A percentile compares a stretch with the other conserved stretches of the same genome.
Conservation (phyloP, 2,113 vertebrate genomes). For the Gobius niger region DNA sequence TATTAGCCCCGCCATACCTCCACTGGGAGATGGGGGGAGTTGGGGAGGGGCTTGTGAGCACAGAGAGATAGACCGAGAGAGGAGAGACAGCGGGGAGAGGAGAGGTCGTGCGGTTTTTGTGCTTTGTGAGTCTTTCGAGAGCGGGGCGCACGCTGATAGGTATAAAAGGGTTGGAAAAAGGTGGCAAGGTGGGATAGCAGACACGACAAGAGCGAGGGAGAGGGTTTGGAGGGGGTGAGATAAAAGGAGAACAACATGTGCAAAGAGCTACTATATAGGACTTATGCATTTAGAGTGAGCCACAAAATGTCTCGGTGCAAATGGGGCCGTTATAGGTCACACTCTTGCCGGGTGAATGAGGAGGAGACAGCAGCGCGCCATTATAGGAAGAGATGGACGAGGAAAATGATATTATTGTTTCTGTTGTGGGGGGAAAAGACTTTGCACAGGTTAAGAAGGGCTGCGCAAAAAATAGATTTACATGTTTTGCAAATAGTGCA, state of each 20-base stretch:
- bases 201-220: slow-evolving; percentile 26
- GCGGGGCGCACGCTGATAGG: slow-evolving; percentile 18
- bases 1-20: slow-evolving; percentile 51
- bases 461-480: too few relatives aligned
- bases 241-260: slow-evolving; percentile 4
- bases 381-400: too few relatives aligned
- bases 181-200: slow-evolving; percentile 33
- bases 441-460: too few relatives aligned
- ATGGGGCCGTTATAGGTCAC: neutral
- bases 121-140: slow-evolving; percentile 26
- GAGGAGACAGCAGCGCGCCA: neutral
- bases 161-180: slow-evolving; percentile 29
- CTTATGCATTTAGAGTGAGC: neutral
- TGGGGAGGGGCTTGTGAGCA: slow-evolving; percentile 17
- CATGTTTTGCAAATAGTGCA: too few relatives aligned
- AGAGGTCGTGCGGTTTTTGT: slow-evolving; percentile 28
- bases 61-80: neutral
- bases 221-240: slow-evolving; percentile 9
- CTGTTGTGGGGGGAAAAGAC: too few relatives aligned
- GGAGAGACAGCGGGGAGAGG: neutral
- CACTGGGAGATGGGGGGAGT: slow-evolving; percentile 34
- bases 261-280: neutral
- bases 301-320: neutral
- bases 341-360: neutral
- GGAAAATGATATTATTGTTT: too few relatives aligned